Evolutionary conservation across 2,113 vertebrate species (phyloP).

Genomic region (Zapornia atra): DNA sequence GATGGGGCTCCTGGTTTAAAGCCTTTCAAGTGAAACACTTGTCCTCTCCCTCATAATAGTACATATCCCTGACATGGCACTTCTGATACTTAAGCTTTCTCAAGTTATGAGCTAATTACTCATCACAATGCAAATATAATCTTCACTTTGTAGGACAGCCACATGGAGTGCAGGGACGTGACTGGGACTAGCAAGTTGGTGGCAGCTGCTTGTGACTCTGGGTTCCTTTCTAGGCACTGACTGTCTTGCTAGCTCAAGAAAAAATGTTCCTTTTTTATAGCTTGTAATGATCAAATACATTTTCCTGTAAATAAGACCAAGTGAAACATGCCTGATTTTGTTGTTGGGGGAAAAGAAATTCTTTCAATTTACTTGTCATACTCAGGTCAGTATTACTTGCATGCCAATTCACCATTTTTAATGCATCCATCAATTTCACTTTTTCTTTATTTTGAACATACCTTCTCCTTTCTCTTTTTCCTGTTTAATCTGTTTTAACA

Average conservation of each 20-base stretch:
- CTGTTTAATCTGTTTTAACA: neutral
- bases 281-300: neutral
- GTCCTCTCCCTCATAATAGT: neutral
- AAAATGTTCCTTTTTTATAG: neutral
- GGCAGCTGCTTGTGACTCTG: neutral
- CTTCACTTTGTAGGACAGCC: neutral
- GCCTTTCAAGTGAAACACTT: neutral
- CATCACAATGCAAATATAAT: neutral
- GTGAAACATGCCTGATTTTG: neutral
- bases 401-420: neutral
- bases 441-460: neutral
- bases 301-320: neutral
- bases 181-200: neutral
- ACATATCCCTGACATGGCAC: accelerated
- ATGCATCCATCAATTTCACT: neutral
- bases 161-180: neutral
- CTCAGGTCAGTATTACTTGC: neutral
- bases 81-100: neutral
- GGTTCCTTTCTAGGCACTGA: neutral
- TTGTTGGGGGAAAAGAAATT: neutral
- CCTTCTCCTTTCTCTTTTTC: neutral
- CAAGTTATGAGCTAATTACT: neutral
- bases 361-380: neutral
- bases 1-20: neutral
- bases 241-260: neutral